Evolutionary conservation across 1,140 invertebrate genomes (phyloP), one percentile per base, ranked within the genome.

Genomic region (Drosophila ohnishii): DNA sequence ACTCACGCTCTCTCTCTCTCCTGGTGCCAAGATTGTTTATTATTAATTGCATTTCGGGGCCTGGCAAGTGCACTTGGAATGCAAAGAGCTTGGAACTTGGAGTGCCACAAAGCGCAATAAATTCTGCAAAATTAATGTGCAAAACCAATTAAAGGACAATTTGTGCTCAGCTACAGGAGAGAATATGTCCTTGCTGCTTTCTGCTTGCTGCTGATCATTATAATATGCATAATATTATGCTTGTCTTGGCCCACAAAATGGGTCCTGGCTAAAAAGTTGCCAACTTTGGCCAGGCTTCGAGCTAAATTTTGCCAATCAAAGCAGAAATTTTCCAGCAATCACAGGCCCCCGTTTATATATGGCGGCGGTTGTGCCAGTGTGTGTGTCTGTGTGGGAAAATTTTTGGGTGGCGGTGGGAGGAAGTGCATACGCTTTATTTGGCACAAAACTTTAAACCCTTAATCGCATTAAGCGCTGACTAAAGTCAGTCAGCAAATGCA

Each of bases 91-190:
- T 8, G 16, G n/a, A n/a, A 10, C 64, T 10, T 28, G 35, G 51
- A 67, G 22, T 32, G 30, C 32, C 67, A 60, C 69, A 72, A 72
- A 71, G 80, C 61, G 83, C 75, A 87, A 87, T 86, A 87, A 86
- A 86, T 86, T 86, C 51, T 86, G 82, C 82, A 86, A 86, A 86
- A 87, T 86, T 86, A 86, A 86, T 86, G 75, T 63, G 83, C 53
- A 87, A 86, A 86, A 86, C 82, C 83, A 86, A 86, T 86, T 86
- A 87, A 86, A 86, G 80, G 78, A 82, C 83, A 82, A 77, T 77
- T 87, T 80, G 66, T 76, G 76, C 72, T 74, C 59, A 57, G 50
- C 50, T 32, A 67, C 13, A 65, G 60, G 60, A 19, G 19, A 34
- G 25, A 28, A 28, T 28, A 53, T 75, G 73, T 76, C 55, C 73